Conservation (phyloP, 2,797 vertebrate genomes). For the Brachyalestes nurse region DNA sequence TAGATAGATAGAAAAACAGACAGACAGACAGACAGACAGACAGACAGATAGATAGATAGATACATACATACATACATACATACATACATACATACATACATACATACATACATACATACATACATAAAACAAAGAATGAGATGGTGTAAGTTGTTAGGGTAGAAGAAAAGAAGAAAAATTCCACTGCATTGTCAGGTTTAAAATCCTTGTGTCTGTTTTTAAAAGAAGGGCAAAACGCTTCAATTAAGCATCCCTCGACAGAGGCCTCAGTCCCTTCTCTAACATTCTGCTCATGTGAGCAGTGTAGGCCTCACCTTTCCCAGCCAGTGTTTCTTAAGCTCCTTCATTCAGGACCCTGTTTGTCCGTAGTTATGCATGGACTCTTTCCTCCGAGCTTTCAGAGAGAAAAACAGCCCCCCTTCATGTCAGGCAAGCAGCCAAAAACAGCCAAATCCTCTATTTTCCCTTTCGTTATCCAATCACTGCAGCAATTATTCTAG, state of each 20-base stretch:
- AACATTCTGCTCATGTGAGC: not conserved
- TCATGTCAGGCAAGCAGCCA: slow-evolving; percentile 1
- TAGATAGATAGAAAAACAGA: no score
- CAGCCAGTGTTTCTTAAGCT: not conserved
- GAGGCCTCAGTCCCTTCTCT: not conserved
- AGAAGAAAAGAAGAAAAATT: no score
- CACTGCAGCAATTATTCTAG: not conserved
- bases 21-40: no score
- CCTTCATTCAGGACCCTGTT: not conserved
- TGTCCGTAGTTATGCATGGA: not conserved
- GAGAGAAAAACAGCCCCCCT: not conserved
- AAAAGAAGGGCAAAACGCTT: no score
- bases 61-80: no score
- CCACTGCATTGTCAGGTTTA: no score
- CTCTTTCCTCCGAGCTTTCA: not conserved
- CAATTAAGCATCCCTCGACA: not conserved
- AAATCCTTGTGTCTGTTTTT: no score
- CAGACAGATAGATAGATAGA: no score
- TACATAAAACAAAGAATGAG: no score
- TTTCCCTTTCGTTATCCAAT: not conserved
- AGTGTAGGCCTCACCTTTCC: not conserved
- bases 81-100: no score
- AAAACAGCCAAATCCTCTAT: not conserved
- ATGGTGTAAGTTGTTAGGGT: no score
- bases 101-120: no score